Conservation (phyloP, 2,113 vertebrate species). For the Cisticola juncidis region DNA sequence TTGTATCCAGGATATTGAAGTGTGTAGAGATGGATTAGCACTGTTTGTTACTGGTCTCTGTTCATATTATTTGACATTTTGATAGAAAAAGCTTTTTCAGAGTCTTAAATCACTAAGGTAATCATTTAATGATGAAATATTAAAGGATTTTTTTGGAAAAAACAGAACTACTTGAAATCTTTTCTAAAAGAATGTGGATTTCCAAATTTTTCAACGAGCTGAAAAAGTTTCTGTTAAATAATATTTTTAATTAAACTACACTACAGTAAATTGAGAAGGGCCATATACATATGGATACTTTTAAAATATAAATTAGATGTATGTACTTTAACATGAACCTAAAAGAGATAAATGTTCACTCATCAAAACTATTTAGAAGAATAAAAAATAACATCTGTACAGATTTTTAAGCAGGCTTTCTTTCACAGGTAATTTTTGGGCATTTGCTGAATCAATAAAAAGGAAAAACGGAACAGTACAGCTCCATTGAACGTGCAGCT, state of each 20-base stretch:
- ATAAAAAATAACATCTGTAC: background rate
- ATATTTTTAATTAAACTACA: background rate
- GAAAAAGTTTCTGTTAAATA: background rate
- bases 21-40: slow-evolving; percentile 4
- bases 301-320: background rate
- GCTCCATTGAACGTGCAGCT: background rate
- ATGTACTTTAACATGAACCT: background rate
- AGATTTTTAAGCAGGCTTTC: background rate
- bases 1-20: background rate
- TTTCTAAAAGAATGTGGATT: background rate
- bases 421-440: background rate
- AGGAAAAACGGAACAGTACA: background rate
- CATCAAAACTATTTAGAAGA: background rate
- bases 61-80: slow-evolving; percentile 43
- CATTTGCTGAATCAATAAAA: background rate
- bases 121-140: background rate
- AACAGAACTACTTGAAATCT: background rate
- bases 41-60: background rate
- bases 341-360: background rate
- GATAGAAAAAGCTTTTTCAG: background rate
- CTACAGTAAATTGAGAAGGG: background rate
- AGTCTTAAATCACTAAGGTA: background rate
- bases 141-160: background rate
- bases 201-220: background rate
- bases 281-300: background rate